phyloP scores from a whole-genome alignment of 2,888 invertebrate species.

The Athetis lepigone region DNA sequence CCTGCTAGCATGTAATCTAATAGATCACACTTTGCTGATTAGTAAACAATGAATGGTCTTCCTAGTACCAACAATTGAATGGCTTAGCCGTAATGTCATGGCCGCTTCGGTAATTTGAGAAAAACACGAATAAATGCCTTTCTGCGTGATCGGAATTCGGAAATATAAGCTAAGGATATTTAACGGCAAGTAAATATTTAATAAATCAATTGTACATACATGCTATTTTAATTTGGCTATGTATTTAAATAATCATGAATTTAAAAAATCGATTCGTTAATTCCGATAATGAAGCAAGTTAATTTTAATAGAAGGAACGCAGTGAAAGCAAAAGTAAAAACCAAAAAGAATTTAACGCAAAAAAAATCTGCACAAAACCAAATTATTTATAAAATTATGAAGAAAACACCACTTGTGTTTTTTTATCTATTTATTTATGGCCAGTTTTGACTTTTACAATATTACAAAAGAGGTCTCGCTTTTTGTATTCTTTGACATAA shows the following conservation, averaged over 20 bases:
- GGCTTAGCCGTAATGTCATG: slow-evolving; percentile 61
- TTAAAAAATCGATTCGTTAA: no score
- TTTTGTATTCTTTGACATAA: neutral
- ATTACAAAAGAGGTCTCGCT: neutral
- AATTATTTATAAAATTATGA: neutral
- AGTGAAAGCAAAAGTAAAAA: neutral
- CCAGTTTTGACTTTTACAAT: neutral
- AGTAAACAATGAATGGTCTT: slow-evolving; percentile 40
- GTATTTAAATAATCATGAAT: no score
- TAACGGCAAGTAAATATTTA: neutral
- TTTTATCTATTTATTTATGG: neutral
- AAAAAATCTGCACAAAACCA: neutral
- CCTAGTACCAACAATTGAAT: slow-evolving; percentile 28
- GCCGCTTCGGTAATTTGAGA: slow-evolving; percentile 31
- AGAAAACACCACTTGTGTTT: neutral
- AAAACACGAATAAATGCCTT: slow-evolving; percentile 11
- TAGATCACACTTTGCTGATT: slow-evolving; percentile 50
- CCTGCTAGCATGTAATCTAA: slow-evolving; percentile 36
- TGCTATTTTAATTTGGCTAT: no score
- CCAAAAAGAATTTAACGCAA: slow-evolving; percentile 1
- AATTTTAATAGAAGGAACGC: no score
- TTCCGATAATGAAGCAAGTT: no score
- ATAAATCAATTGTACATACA: neutral
- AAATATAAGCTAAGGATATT: neutral
- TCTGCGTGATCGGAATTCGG: neutral